These are phyloP conservation scores for Chauna torquata DNA, from an alignment of 2,113 vertebrate genomes.

Conservation along the genomic window DNA sequence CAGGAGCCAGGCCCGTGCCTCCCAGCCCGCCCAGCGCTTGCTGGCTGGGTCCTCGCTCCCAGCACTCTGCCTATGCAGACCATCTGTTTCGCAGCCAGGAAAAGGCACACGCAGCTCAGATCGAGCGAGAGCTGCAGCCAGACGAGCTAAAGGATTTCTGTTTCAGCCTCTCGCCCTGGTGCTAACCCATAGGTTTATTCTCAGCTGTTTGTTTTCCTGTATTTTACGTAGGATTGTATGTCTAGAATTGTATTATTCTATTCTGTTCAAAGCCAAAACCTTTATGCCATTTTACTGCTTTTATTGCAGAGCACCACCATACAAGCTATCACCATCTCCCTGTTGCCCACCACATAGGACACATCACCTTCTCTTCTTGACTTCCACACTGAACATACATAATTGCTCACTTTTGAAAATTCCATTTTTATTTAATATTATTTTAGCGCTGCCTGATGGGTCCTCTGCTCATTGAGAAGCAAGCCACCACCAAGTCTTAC, in stretches of 20 bases:
- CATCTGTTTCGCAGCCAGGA: constrained; percentile 12
- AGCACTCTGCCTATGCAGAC: background rate
- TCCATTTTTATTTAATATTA: background rate
- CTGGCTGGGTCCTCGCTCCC: background rate
- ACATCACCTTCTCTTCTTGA: background rate
- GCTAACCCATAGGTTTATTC: background rate
- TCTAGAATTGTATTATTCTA: background rate
- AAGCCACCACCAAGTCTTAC: background rate
- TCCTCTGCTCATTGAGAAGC: background rate
- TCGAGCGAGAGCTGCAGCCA: background rate
- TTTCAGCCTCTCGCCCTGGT: background rate
- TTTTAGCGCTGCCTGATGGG: background rate
- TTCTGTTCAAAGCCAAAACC: background rate
- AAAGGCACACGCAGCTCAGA: background rate
- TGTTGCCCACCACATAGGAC: accelerated
- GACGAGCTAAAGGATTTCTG: background rate
- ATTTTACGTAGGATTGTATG: background rate
- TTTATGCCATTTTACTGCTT: background rate
- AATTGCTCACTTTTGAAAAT: background rate
- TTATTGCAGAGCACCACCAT: background rate
- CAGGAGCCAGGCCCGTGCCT: background rate
- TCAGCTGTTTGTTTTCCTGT: background rate
- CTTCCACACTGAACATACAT: background rate
- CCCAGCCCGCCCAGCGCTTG: background rate
- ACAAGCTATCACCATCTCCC: accelerated